Evolutionary conservation across 2,888 invertebrate genomes (phyloP), one percentile per base, ranked within the genome.

Genomic region (Paralinhomoeus sp.): DNA sequence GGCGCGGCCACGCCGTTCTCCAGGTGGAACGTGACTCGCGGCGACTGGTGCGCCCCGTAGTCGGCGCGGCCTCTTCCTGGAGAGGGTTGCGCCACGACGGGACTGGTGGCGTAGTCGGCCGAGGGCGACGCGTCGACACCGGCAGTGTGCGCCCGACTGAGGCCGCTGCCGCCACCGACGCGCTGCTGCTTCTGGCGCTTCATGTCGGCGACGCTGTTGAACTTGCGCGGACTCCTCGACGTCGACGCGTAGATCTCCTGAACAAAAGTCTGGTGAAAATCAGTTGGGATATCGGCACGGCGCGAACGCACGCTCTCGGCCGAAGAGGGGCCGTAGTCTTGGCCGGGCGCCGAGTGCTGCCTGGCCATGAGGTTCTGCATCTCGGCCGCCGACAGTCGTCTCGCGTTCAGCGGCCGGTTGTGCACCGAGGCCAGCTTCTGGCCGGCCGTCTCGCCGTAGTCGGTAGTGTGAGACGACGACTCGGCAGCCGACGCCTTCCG

Each of bases 191-290:
- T 77, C 51, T 72, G 73, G 45, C 87, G 73, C 65, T 87, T 87
- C 87, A 87, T 85, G 64, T 87, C 85, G 0, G 85, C 81, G 37
- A 85, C 85, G 60, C 84, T 85, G 38, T 83, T 81, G 65, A 85
- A 87, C 35, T 84, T 83, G 37, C 31, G 45, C 38, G 21, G 37
- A n/a, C 23, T 21, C 7, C 18, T 17, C n/a, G n/a, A n/a, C n/a
- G n/a, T n/a, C n/a, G 5, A 3, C 3, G 3, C 35, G 35, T 17
- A 17, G 35, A n/a, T n/a, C 35, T 35, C 35, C n/a, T 18, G 35
- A 18, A 35, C 5, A 12, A 18, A 35, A 5, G 35, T 17, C 27
- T 27, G 27, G 5, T 27, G 7, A 5, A 27, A 9, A 27, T 27
- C 27, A 27, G 27, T 27, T 27, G n/a, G n/a, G 12, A 5, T 27